Percentiles rank a stretch among this genome's conserved stretches.
phyloP scores from a whole-genome alignment of 2,797 vertebrate genomes.

The Mastacembelus armatus region DNA sequence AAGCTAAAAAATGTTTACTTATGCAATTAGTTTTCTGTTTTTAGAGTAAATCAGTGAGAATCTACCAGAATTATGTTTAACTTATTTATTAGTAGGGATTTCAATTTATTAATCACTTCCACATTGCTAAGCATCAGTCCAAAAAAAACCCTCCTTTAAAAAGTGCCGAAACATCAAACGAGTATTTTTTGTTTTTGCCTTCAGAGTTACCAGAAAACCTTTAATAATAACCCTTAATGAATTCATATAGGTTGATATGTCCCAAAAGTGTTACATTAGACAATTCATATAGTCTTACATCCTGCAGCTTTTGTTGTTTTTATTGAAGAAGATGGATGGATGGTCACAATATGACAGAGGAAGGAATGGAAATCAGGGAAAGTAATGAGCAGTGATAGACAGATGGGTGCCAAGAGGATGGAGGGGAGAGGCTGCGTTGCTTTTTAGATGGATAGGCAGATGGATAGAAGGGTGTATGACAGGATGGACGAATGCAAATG shows the following conservation, averaged over 20 bases:
- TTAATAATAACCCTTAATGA: constrained; percentile 4
- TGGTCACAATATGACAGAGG: constrained; percentile 56
- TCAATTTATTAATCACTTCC: constrained; percentile 1
- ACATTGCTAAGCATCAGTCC: not conserved
- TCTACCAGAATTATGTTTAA: not conserved
- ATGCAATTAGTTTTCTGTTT: constrained; percentile 2
- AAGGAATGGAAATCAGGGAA: constrained; percentile 52
- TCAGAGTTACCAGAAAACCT: constrained; percentile 1
- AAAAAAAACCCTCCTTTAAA: not conserved
- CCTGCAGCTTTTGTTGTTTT: constrained; percentile 44
- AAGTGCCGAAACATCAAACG: constrained; percentile 13
- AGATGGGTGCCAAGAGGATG: constrained; percentile 56
- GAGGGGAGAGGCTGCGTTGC: constrained; percentile 44
- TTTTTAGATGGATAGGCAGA: constrained; percentile 60
- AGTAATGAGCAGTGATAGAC: constrained; percentile 75
- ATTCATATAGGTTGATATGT: constrained; percentile 6
- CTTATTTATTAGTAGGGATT: constrained; percentile 33
- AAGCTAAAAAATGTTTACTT: constrained; percentile 13
- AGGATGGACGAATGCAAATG: constrained; percentile 59
- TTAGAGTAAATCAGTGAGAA: constrained; percentile 29
- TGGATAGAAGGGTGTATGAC: constrained; percentile 35
- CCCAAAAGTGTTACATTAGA: constrained; percentile 1
- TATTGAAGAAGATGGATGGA: constrained; percentile 68
- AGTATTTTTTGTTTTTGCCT: not conserved
- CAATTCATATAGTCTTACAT: constrained; percentile 52